These are phyloP conservation scores for Dorcus parallelipipedus DNA, from an alignment of 2,888 invertebrate species.

Conservation along the genomic window DNA sequence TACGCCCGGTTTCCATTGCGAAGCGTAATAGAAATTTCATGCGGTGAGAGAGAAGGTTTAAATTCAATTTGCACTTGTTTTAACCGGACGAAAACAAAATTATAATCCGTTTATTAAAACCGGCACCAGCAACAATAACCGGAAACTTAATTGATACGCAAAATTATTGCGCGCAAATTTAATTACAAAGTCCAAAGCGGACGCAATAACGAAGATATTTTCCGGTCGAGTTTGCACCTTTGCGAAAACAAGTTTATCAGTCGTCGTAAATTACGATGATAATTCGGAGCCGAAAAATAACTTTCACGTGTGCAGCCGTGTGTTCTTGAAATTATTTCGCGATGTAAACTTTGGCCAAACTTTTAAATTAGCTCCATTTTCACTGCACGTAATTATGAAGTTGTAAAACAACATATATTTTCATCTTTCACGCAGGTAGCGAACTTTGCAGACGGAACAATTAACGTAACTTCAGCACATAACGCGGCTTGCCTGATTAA, in stretches of 20 bases:
- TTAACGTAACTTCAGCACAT: not conserved
- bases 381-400: not conserved
- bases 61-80: not conserved
- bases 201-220: not conserved
- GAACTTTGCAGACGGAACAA: not conserved
- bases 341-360: not conserved
- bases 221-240: too few species aligned
- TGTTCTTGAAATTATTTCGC: too few species aligned
- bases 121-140: not conserved
- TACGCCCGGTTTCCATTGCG: not conserved
- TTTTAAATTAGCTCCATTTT: not conserved
- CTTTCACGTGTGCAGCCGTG: too few species aligned
- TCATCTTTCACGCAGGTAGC: not conserved
- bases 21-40: not conserved
- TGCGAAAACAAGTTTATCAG: too few species aligned
- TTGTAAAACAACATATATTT: not conserved
- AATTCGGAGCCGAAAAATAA: too few species aligned
- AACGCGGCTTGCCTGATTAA: too few species aligned
- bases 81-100: not conserved
- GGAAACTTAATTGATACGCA: slow-evolving; percentile 4
- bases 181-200: not conserved
- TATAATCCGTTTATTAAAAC: slow-evolving; percentile 1
- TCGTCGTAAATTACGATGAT: too few species aligned
- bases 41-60: not conserved
- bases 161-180: not conserved